Evolutionary conservation across 2,888 invertebrate genomes (phyloP).

Genomic region (Harpalus rufipes): DNA sequence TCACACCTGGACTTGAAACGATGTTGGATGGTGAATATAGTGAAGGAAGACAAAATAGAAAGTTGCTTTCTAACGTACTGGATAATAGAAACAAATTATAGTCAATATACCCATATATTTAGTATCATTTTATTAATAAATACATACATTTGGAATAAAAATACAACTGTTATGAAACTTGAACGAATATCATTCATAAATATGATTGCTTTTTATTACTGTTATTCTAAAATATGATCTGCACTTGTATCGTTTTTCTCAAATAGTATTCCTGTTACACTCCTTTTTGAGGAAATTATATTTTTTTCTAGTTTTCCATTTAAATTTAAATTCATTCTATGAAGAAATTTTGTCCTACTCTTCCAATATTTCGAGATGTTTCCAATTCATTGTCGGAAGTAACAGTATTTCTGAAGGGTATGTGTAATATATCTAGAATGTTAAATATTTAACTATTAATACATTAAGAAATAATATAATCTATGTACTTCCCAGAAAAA

Average conservation of each 20-base stretch:
- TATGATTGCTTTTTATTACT: neutral
- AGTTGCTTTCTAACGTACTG: conserved; percentile 7
- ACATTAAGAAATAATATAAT: no score
- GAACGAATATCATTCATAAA: neutral
- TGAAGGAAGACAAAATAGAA: neutral
- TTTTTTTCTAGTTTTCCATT: no score
- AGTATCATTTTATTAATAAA: neutral
- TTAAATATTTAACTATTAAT: no score
- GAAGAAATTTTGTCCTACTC: no score
- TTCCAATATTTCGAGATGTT: no score
- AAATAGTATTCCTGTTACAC: neutral
- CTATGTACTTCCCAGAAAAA: no score
- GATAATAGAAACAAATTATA: neutral
- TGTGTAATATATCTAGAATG: no score
- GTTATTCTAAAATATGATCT: neutral
- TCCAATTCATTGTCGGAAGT: no score
- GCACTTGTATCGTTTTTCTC: neutral
- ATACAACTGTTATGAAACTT: neutral
- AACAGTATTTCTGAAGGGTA: no score
- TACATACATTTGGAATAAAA: neutral
- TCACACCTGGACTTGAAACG: conserved; percentile 42
- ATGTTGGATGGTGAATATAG: neutral
- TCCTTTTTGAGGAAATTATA: neutral
- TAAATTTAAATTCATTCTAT: no score
- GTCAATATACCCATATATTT: neutral